Base-by-base conservation (phyloP, 2,113 vertebrate genomes). In the Eidolon helvum region DNA sequence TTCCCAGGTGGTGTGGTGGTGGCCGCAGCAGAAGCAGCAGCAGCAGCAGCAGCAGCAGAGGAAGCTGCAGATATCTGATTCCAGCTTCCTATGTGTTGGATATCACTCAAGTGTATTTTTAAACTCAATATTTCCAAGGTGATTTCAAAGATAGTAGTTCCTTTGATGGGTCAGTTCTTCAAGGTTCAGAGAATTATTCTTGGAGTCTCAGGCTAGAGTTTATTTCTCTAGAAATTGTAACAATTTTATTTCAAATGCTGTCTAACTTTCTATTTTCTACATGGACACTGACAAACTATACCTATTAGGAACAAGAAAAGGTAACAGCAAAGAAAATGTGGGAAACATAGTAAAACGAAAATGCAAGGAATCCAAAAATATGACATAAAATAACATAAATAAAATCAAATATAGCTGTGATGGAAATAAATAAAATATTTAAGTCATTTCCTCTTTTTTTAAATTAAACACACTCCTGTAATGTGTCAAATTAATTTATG, bases 281-380 rank as follows among this genome's bases (percentile, higher is more conserved):
- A 63, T 79, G 24, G 55, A 63, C 7, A 45, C 15, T 79, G 28
- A 55, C 11, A 35, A 28, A 75, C 33, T 74, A 15, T 33, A 26
- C 33, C 33, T 14, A 57, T 26, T 7, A 80, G 35, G 92, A 89
- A 40, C 30, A 69, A 61, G 24, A 84, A 45, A 57, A 84, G 6
- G 1, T 89, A 35, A 48, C 0, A 72, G 53, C 33, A 68, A n/a
- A 68, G 19, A 53, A 82, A 83, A 65, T 30, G 40, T 71, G 53
- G 53, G 15, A 71, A 63, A 45, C 19, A 43, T 24, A 11, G 55
- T 35, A 65, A 72, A 72, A 79, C 19, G 69, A 61, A 35, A 83
- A 77, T 79, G 33, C 65, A 72, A 3, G 15, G 15, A 71, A 57
- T 63, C 43, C 90, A 38, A 90, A 93, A 93, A 84, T 53, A 55